A percentile compares a stretch with the other conserved stretches of the same genome.
Conservation (phyloP, 2,113 vertebrate species). For the Pterophyllum scalare region DNA sequence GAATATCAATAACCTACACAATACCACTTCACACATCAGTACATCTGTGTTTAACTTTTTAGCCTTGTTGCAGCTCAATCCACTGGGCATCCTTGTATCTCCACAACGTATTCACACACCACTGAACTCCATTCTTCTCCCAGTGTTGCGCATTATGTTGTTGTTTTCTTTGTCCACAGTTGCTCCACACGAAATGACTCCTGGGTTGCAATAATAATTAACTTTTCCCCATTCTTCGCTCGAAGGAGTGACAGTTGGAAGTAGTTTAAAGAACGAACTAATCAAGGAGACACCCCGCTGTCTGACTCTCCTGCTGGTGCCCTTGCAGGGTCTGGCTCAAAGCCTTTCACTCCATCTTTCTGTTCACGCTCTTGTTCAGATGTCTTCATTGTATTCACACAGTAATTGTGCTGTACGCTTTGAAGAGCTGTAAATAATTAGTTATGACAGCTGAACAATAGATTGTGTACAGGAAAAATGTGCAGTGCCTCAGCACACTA, state of each 20-base stretch:
- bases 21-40: background rate
- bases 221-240: background rate
- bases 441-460: constrained; percentile 14
- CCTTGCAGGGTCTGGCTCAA: background rate
- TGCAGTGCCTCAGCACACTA: background rate
- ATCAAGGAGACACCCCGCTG: constrained; percentile 5
- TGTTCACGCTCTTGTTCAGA: constrained; percentile 5
- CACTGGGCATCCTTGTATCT: background rate
- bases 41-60: background rate
- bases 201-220: constrained; percentile 2
- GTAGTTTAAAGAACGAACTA: constrained; percentile 25
- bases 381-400: background rate
- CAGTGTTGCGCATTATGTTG: background rate
- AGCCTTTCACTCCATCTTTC: constrained; percentile 11
- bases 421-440: constrained; percentile 7
- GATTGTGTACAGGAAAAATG: background rate
- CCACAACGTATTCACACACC: background rate
- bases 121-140: background rate
- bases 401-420: background rate
- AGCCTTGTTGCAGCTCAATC: background rate
- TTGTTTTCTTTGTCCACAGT: background rate
- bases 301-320: background rate
- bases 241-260: constrained; percentile 11
- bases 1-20: background rate
- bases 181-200: background rate